A percentile compares a stretch with the other conserved stretches of the same genome.
Conservation (phyloP, 2,797 vertebrate genomes). For the Pempheris klunzingeri region DNA sequence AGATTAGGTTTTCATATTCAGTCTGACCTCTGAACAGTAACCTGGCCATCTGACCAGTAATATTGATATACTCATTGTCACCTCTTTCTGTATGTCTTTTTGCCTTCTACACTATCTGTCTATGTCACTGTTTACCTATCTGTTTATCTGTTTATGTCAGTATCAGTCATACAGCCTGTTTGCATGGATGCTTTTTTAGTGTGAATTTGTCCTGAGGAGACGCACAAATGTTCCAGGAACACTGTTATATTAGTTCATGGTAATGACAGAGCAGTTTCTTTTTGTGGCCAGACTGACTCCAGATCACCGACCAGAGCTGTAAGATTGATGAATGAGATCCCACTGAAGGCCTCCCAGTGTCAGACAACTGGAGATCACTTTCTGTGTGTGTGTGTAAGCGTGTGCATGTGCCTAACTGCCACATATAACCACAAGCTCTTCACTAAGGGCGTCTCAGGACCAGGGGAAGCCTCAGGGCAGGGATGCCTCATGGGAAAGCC, state of each 20-base stretch:
- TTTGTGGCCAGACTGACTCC: conserved; percentile 77
- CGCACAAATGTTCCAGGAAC: conserved; percentile 48
- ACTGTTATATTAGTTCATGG: conserved; percentile 67
- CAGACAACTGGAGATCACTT: conserved; percentile 56
- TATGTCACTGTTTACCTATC: conserved; percentile 24
- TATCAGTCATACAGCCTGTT: conserved; percentile 30
- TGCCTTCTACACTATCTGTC: conserved; percentile 10
- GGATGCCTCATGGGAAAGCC: conserved; percentile 78
- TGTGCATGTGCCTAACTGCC: conserved; percentile 49
- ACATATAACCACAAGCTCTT: conserved; percentile 73
- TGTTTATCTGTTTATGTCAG: conserved; percentile 33
- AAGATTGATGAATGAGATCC: conserved; percentile 78
- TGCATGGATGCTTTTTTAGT: conserved; percentile 27
- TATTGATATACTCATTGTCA: conserved; percentile 27
- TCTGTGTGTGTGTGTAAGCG: conserved; percentile 3
- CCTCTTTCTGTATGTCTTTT: conserved; percentile 11
- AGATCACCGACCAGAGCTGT: conserved; percentile 70
- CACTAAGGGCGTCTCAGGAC: conserved; percentile 75
- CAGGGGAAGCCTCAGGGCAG: conserved; percentile 74
- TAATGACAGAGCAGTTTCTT: conserved; percentile 74
- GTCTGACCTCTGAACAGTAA: conserved; percentile 29
- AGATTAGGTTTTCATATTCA: conserved; percentile 38
- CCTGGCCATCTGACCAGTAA: conserved; percentile 13
- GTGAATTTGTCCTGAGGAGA: conserved; percentile 54
- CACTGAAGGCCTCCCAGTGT: conserved; percentile 67